phyloP scores from a whole-genome alignment of 2,797 vertebrate genomes.

The Hemitrygon akajei region DNA sequence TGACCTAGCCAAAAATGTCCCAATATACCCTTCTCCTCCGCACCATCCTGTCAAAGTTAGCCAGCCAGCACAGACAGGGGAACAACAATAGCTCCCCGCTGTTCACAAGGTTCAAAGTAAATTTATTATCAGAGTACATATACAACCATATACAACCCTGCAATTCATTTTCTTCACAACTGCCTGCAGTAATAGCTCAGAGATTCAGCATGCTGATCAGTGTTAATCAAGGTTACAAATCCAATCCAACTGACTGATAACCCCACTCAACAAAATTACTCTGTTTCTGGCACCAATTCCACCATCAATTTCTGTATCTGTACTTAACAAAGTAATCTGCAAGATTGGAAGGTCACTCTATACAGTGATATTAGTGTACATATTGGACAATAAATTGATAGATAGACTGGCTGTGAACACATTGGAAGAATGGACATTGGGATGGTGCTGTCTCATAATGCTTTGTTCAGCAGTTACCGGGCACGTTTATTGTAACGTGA shows the following conservation, averaged over 20 bases:
- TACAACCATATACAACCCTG: no score
- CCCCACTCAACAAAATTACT: slow-evolving; percentile 11
- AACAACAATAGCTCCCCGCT: neutral
- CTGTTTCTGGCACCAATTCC: neutral
- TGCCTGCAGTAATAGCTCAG: no score
- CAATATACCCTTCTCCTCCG: no score
- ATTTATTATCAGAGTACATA: no score
- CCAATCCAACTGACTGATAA: neutral
- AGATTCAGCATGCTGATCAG: neutral
- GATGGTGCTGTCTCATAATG: neutral
- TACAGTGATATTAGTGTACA: neutral
- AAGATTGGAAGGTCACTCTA: neutral
- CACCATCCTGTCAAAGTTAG: neutral
- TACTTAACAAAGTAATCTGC: neutral
- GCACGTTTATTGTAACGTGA: no score
- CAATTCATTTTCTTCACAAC: no score
- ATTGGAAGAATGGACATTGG: neutral
- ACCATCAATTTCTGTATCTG: neutral
- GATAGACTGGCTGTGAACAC: neutral
- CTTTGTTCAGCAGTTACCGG: neutral
- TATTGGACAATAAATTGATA: neutral
- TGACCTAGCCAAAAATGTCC: no score
- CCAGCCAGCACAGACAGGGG: neutral
- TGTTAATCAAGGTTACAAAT: neutral
- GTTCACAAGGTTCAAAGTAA: no score